Evolutionary conservation across 64 coral and sea anemone genomes (phyloP).

Genomic region (Orbicella faveolata): DNA sequence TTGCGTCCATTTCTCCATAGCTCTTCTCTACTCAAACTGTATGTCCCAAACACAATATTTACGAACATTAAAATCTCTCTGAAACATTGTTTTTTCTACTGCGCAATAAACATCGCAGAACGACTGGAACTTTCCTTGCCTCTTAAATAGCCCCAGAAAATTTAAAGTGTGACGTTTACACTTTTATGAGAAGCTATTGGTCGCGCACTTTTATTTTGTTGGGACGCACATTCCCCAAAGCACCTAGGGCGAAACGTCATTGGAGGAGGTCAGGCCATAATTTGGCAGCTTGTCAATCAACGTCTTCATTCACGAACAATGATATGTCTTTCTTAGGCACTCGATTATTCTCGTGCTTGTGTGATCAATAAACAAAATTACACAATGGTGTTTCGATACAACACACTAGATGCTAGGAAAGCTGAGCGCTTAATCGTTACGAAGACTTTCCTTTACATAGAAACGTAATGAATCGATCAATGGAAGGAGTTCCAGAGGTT

Average conservation of each 20-base stretch:
- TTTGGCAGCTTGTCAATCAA: neutral
- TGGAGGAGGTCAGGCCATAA: neutral
- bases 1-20: neutral
- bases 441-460: too few relatives aligned
- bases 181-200: conserved; percentile 1
- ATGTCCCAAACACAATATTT: neutral
- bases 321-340: neutral
- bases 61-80: too few relatives aligned
- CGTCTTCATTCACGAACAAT: neutral
- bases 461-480: too few relatives aligned
- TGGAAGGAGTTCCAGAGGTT: too few relatives aligned
- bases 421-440: too few relatives aligned
- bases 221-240: too few relatives aligned
- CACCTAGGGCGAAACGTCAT: neutral
- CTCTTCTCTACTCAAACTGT: neutral
- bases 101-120: neutral
- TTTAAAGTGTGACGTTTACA: neutral
- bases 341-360: neutral
- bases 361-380: neutral
- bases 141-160: neutral
- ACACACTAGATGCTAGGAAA: too few relatives aligned
- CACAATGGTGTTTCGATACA: neutral
- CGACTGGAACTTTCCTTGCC: neutral
- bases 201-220: neutral
- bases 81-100: neutral